These are phyloP conservation scores for Danaus melanippus DNA, from an alignment of 1,140 invertebrate species.

Conservation along the genomic window DNA sequence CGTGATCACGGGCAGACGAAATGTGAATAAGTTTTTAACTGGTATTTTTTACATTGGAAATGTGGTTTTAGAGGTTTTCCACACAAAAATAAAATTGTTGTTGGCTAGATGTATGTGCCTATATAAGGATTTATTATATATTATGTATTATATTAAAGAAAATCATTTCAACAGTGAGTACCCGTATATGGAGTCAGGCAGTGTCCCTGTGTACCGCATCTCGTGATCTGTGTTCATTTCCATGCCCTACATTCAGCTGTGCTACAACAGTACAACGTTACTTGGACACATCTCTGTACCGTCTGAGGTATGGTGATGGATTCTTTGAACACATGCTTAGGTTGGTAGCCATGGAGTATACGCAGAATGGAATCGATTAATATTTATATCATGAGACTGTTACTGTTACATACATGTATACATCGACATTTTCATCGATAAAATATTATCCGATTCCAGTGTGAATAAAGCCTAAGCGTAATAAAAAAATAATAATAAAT, in stretches of 20 bases:
- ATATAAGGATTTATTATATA: no score
- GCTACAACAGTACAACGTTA: slow-evolving; percentile 36
- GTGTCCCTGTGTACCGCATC: slow-evolving; percentile 40
- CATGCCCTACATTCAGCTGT: slow-evolving; percentile 12
- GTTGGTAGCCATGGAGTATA: slow-evolving; percentile 17
- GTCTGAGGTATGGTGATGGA: slow-evolving; percentile 23
- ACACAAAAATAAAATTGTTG: no score
- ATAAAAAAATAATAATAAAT: no score
- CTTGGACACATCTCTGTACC: slow-evolving; percentile 31
- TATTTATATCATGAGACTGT: no score
- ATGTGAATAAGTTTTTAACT: no score
- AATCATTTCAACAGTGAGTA: slow-evolving; percentile 31
- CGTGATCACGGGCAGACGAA: no score
- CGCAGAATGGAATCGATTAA: not conserved
- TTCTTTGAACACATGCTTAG: slow-evolving; percentile 29
- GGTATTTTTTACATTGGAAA: no score
- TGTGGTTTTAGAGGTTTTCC: no score
- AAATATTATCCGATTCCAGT: slow-evolving; percentile 1
- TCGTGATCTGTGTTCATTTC: slow-evolving; percentile 32
- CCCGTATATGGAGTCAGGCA: slow-evolving; percentile 51
- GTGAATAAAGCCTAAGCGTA: no score
- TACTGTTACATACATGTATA: no score
- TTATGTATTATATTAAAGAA: not conserved
- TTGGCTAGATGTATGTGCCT: no score
- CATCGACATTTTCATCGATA: no score